These are phyloP conservation scores for Semicossyphus pulcher DNA, from an alignment of 2,113 vertebrate species.

Conservation along the genomic window DNA sequence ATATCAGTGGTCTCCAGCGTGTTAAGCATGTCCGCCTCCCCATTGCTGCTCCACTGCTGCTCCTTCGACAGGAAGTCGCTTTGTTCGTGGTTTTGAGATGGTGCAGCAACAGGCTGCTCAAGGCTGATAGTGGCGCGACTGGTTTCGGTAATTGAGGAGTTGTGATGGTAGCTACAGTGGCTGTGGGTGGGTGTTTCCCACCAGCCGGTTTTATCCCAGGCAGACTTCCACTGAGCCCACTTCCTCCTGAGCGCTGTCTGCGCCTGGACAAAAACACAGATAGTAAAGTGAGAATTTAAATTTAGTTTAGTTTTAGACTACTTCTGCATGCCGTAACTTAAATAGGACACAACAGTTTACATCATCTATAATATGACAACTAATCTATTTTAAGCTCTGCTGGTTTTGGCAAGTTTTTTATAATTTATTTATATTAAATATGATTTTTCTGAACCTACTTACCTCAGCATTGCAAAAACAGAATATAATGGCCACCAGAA, in stretches of 20 bases:
- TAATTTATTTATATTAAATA: no score
- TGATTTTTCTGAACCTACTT: background rate
- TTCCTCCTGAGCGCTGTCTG: constrained; percentile 79
- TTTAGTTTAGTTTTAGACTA: no score
- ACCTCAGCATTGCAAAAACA: constrained; percentile 88
- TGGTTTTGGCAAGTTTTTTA: no score
- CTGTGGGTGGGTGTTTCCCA: constrained; percentile 55
- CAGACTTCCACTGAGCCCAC: constrained; percentile 73
- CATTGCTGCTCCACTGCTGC: constrained; percentile 60
- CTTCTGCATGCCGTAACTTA: no score
- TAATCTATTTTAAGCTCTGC: background rate
- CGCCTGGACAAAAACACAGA: constrained; percentile 68
- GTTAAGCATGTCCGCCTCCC: constrained; percentile 43
- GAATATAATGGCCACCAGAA: constrained; percentile 85
- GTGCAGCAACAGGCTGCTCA: background rate
- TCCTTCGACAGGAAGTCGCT: background rate
- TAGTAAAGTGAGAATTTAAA: background rate
- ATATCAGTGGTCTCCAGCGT: constrained; percentile 63
- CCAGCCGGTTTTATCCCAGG: constrained; percentile 72
- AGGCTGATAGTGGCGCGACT: constrained; percentile 71
- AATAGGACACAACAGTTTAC: no score
- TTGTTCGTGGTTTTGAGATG: background rate
- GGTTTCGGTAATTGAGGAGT: constrained; percentile 77
- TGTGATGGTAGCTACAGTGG: constrained; percentile 79
- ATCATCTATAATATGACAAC: no score